Base-by-base conservation (phyloP, 64 coral and sea anemone genomes). In the Acropora yongei region DNA sequence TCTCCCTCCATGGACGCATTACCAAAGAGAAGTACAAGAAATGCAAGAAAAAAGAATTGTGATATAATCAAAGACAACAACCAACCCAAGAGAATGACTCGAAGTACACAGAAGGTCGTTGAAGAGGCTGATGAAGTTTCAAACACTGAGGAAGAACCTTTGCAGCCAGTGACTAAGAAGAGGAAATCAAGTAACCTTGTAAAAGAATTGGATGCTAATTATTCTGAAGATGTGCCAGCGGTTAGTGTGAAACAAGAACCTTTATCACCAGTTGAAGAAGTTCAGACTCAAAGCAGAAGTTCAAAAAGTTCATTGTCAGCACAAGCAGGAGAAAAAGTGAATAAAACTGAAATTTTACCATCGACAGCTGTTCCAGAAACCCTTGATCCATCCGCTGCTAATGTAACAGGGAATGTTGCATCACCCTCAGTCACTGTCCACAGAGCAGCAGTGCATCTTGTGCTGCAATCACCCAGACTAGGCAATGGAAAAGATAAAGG, bases 351-450 rank as follows among this genome's bases (percentile, higher is more conserved):
- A 49, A 68, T 47, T 60, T 10, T 71, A 57, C 60, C 13, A 13
- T 3, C 16, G 2, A 39, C 80, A 9, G 49, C 3, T 71, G 90
- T 93, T 88, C 81, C 88, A 49, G 95, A 96, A 45, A 93, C 95
- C 0, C 95, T 88, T 16, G 80, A 86, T 30, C 13, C 19, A 14
- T 3, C 16, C 39, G 49, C 43, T 77, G 51, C 0, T 39, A 20
- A 63, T 43, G 82, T n/a, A 75, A 87, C 18, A 3, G 8, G 49
- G 13, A 66, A 83, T 4, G 80, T 67, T 30, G 12, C 5, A 42
- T 49, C 82, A 49, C 45, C 83, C 8, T 6, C 72, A 78, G 51
- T 79, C 47, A 74, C 40, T 44, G 78, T 40, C 49, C 78, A 61
- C n/a, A 96, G 88, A 68, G 82, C 94, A 60, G 12, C 79, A 12